A percentile compares a stretch with the other conserved stretches of the same genome.
These are phyloP conservation scores for Ovis aries DNA, from an alignment of 2,113 vertebrate genomes.

Conservation along the genomic window ARS-UI_Ramb_v3.0 NC_056080.1:6411501-6412000, in stretches of 20 bases:
- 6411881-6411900: no score
- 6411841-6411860: rapidly evolving
- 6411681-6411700: rapidly evolving
- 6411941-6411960: no score
- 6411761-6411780: rapidly evolving
- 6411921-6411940: no score
- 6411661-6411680: rapidly evolving
- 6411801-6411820: rapidly evolving
- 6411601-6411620: rapidly evolving
- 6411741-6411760: rapidly evolving
- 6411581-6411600: rapidly evolving
- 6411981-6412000: rapidly evolving
- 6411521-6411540: rapidly evolving
- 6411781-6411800: rapidly evolving
- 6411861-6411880: rapidly evolving
- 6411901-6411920: no score
- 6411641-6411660: rapidly evolving
- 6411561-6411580: rapidly evolving
- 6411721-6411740: rapidly evolving
- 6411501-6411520: rapidly evolving
- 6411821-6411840: rapidly evolving
- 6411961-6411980: background rate
- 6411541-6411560: rapidly evolving
- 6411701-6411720: rapidly evolving
- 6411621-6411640: rapidly evolving